A percentile compares a stretch with the other conserved stretches of the same genome.
Conservation (phyloP, 1,140 invertebrate genomes). For the Heliothis subflexa region DNA sequence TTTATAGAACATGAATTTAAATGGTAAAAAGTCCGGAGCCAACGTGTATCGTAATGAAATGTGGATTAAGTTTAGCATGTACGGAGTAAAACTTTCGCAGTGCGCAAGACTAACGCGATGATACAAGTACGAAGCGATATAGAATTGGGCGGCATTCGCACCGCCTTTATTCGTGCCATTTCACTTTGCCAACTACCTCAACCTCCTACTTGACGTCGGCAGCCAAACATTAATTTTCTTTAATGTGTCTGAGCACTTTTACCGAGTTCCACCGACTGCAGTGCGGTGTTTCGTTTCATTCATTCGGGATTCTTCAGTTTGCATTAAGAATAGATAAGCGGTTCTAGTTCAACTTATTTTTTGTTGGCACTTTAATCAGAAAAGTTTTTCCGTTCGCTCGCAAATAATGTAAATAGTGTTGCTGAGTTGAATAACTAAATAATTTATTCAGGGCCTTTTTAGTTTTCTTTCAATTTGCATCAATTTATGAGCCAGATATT, state of each 20-base stretch:
- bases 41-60: conserved; percentile 64
- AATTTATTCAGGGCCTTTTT: conserved; percentile 40
- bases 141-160: conserved; percentile 75
- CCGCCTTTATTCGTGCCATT: conserved; percentile 78
- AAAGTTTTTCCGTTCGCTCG: conserved; percentile 65
- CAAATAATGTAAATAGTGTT: conserved; percentile 49
- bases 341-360: conserved; percentile 70
- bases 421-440: conserved; percentile 43
- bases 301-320: conserved; percentile 76
- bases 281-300: conserved; percentile 83
- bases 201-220: conserved; percentile 79
- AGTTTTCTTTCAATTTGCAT: conserved; percentile 41
- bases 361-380: conserved; percentile 80
- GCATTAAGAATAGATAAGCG: conserved; percentile 81
- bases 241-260: conserved; percentile 85
- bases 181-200: conserved; percentile 81
- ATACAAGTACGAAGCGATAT: conserved; percentile 73
- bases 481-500: conserved; percentile 8
- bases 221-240: conserved; percentile 86
- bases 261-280: conserved; percentile 76
- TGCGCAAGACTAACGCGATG: conserved; percentile 68
- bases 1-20: conserved; percentile 56
- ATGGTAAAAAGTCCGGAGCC: conserved; percentile 52
- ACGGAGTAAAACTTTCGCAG: conserved; percentile 61
- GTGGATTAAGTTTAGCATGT: conserved; percentile 64